A percentile compares a stretch with the other conserved stretches of the same genome.
Conservation (phyloP, 2,113 vertebrate species). For the Chunga burmeisteri region DNA sequence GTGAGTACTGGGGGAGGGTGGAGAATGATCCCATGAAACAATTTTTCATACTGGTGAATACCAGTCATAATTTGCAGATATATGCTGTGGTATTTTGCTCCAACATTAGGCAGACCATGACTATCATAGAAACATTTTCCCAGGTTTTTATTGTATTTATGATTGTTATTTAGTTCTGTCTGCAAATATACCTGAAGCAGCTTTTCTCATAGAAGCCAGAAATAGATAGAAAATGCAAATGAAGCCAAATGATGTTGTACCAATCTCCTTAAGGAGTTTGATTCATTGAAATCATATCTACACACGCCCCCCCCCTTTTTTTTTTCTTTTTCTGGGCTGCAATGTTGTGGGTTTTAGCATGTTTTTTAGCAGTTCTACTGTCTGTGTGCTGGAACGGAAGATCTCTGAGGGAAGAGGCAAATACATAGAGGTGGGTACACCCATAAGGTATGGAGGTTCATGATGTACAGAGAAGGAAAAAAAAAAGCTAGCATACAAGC, state of each 20-base stretch:
- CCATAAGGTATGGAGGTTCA: neutral
- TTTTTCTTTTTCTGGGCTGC: neutral
- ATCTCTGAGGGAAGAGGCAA: neutral
- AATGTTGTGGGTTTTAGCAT: neutral
- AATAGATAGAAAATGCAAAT: slow-evolving; percentile 7
- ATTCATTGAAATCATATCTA: neutral
- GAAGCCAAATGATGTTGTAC: neutral
- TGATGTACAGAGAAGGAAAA: neutral
- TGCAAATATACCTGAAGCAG: neutral
- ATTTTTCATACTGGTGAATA: neutral
- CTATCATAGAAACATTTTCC: neutral
- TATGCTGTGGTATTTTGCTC: neutral
- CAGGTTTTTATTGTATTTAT: neutral
- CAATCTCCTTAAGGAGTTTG: neutral
- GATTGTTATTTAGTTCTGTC: neutral
- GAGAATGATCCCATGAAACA: neutral
- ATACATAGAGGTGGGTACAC: neutral
- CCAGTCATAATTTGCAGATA: neutral
- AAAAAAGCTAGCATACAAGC: neutral
- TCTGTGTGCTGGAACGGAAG: neutral
- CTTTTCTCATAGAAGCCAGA: neutral
- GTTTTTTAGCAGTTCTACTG: neutral
- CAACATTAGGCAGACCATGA: neutral
- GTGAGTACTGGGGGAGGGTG: neutral
- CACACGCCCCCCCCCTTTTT: neutral